Percentiles rank a stretch among this genome's conserved stretches.
Conservation (phyloP, 2,113 vertebrate species). For the Grammomys dolichurus region DNA sequence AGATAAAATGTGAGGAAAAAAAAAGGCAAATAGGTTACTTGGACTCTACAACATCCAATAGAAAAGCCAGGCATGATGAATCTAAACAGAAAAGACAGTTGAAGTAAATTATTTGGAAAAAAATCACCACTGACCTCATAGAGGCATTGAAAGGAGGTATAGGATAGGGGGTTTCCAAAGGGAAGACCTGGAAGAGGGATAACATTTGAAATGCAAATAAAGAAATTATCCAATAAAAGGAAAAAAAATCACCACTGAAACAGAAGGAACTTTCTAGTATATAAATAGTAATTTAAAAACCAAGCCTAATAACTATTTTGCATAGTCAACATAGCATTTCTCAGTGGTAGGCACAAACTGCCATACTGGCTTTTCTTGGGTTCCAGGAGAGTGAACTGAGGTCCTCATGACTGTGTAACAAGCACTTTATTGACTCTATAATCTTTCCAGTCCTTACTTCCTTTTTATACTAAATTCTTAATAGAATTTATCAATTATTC, state of each 20-base stretch:
- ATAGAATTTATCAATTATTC: neutral
- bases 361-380: neutral
- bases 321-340: neutral
- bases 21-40: neutral
- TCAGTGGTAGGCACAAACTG: neutral
- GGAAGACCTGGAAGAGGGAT: too few relatives aligned
- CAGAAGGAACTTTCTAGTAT: constrained; percentile 20
- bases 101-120: neutral
- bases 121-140: neutral
- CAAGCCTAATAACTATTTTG: neutral
- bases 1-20: neutral
- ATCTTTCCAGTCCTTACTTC: neutral
- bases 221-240: too few relatives aligned
- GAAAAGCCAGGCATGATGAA: neutral
- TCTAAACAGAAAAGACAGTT: neutral
- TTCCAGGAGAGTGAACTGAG: neutral
- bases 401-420: neutral
- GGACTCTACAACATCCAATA: neutral
- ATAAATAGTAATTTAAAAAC: neutral
- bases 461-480: neutral
- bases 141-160: too few relatives aligned
- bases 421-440: neutral
- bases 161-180: too few relatives aligned
- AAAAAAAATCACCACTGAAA: constrained; percentile 23
- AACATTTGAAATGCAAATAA: too few relatives aligned